Percentiles rank a stretch among this genome's conserved stretches.
phyloP scores from a whole-genome alignment of 2,888 invertebrate genomes.

The Norana najaformis region DNA sequence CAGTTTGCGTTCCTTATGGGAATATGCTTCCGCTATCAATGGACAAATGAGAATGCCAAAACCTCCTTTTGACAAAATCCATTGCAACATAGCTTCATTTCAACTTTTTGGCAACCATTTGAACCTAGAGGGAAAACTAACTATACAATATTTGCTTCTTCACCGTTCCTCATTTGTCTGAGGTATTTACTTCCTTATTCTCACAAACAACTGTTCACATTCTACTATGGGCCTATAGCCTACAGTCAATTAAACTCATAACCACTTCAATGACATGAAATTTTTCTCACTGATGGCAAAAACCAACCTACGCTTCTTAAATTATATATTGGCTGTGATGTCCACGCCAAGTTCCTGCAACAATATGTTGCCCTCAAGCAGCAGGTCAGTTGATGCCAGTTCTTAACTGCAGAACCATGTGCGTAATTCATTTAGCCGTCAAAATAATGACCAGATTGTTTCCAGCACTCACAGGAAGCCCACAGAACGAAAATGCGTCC shows the following conservation, averaged over 20 bases:
- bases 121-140: neutral
- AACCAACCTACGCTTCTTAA: neutral
- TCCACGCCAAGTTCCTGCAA: neutral
- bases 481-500: neutral
- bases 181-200: neutral
- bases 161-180: too few relatives aligned
- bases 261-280: neutral
- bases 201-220: neutral
- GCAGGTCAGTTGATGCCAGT: neutral
- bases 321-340: neutral
- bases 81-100: neutral
- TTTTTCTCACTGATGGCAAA: neutral
- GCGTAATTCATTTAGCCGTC: neutral
- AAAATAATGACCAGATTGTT: neutral
- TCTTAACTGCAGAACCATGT: neutral
- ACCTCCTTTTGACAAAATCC: neutral
- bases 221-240: neutral
- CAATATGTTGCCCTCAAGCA: constrained; percentile 4
- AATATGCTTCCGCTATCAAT: neutral
- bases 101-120: neutral
- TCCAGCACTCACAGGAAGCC: neutral
- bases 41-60: neutral
- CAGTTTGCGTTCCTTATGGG: neutral
- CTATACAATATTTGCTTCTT: neutral
- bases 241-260: neutral